Evolutionary conservation across 2,113 vertebrate species (phyloP), one percentile per base, ranked within the genome.

Genomic region (Salvelinus sp.): DNA sequence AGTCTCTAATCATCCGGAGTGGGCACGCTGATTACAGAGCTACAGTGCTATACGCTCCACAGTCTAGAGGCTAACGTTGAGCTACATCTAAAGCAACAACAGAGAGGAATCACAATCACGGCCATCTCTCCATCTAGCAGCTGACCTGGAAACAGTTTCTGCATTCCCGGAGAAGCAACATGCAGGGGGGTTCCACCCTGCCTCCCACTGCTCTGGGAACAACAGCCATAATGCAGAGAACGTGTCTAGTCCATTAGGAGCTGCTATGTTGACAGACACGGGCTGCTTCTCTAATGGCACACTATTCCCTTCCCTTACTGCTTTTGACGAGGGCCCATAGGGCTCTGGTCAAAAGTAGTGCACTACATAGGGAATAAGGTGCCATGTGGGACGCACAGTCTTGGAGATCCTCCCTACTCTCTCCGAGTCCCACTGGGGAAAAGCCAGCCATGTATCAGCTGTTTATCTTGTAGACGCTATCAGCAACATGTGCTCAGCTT

Each of bases 81-180:
- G 89, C 82, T 87, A 81, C 87, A 90, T 89, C 88, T 82, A 74
- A 91, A 82, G 85, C 75, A 90, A 91, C 86, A 90, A 88, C 66
- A 81, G 68, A 72, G 71, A 12, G 69, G 60, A 69, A 25, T 64
- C 48, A 54, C 7, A 4, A 65, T 47, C 64, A 48, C 3, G 47
- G 38, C 9, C 38, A 44, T 44, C 38, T 44, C 38, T 63, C 64
- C 13, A 12, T 4, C 9, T 58, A 69, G 66, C 68, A 90, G 88
- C 79, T 92, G 91, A 91, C 90, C 93, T 92, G 90, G 87, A 93
- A 93, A 93, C 79, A 87, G 78, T 75, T 4, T 54, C 50, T 3
- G 2, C 77, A 62, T 72, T 77, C 69, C 82, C 65, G 76, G 76
- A 86, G 85, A 65, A 72, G 14, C 48, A 54, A 14, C 48, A 76